These are phyloP conservation scores for Drosophila ogumai DNA, from an alignment of 1,140 invertebrate species.

Conservation along the genomic window DNA sequence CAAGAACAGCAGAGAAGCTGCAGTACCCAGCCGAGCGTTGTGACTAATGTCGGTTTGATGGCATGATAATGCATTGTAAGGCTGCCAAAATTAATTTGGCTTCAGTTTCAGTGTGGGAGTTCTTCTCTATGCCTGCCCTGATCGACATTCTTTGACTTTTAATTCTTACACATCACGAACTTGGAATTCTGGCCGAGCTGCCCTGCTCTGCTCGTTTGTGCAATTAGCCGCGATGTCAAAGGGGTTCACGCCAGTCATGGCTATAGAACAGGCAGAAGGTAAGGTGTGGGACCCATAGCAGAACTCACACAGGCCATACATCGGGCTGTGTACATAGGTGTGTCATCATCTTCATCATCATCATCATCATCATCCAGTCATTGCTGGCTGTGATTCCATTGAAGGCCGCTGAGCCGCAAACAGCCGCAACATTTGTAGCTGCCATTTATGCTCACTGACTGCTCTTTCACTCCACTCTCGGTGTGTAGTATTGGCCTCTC, in stretches of 20 bases:
- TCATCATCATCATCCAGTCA: constrained; percentile 9
- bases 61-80: constrained; percentile 20
- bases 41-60: constrained; percentile 26
- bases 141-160: constrained; percentile 53
- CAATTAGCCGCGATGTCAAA: constrained; percentile 79
- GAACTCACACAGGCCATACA: constrained; percentile 29
- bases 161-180: constrained; percentile 70
- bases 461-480: constrained; percentile 16
- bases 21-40: constrained; percentile 1
- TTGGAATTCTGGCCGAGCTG: constrained; percentile 45
- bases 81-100: constrained; percentile 29
- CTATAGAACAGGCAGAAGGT: constrained; percentile 56
- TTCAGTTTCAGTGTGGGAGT: constrained; percentile 30
- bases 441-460: constrained; percentile 71
- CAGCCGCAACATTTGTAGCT: constrained; percentile 44
- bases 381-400: constrained; percentile 60
- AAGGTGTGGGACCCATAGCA: constrained; percentile 70
- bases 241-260: constrained; percentile 69
- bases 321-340: constrained; percentile 57
- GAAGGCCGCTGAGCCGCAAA: constrained; percentile 55
- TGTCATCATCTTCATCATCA: constrained; percentile 68
- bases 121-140: constrained; percentile 12
- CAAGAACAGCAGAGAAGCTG: background rate
- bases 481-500: constrained; percentile 23
- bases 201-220: constrained; percentile 62